Conservation (phyloP, 2,888 invertebrate genomes). For the Graphium colonna region DNA sequence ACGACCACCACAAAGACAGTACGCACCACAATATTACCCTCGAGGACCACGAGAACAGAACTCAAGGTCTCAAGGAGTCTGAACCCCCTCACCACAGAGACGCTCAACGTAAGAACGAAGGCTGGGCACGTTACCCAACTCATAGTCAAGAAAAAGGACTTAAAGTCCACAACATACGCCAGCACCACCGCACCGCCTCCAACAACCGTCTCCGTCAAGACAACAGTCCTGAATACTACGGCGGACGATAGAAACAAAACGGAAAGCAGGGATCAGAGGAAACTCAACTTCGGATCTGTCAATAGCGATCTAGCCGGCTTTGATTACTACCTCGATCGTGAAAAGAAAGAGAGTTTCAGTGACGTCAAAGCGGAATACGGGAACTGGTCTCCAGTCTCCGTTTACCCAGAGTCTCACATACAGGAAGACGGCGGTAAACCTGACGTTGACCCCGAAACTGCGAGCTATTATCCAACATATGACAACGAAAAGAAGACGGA, state of each 20-base stretch:
- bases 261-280: constrained; percentile 68
- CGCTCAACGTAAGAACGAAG: constrained; percentile 87
- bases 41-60: constrained; percentile 85
- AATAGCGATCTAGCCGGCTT: constrained; percentile 71
- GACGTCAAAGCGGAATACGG: constrained; percentile 75
- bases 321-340: constrained; percentile 69
- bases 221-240: constrained; percentile 43
- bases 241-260: constrained; percentile 62
- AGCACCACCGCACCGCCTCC: constrained; percentile 45
- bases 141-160: constrained; percentile 85
- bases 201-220: constrained; percentile 56
- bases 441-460: constrained; percentile 62
- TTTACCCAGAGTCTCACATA: constrained; percentile 70
- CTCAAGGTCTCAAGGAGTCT: constrained; percentile 88
- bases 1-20: constrained; percentile 65
- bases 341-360: constrained; percentile 64
- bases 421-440: constrained; percentile 66
- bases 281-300: constrained; percentile 58
- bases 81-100: constrained; percentile 87
- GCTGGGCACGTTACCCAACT: constrained; percentile 88
- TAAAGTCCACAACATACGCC: constrained; percentile 60
- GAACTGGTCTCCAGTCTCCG: constrained; percentile 76
- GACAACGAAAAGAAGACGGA: constrained; percentile 65
- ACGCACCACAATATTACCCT: constrained; percentile 70
- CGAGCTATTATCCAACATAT: constrained; percentile 70